Evolutionary conservation across 2,113 vertebrate genomes (phyloP), one percentile per base, ranked within the genome.

Genomic region (Chlorocebus sabaeus): DNA sequence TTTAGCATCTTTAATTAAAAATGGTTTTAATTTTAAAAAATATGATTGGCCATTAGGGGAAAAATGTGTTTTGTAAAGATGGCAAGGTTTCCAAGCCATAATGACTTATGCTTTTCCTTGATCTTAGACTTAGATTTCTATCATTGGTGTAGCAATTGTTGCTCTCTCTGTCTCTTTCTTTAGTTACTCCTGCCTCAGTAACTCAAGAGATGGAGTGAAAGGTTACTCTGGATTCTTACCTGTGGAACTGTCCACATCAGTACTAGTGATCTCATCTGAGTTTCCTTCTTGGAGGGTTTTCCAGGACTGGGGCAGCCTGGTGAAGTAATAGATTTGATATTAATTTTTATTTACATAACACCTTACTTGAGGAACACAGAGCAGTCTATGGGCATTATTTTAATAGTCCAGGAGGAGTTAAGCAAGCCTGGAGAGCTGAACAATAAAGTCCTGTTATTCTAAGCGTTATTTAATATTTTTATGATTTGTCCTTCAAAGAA

Each of bases 1-100:
- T 85, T 93, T 96, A 70, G 27, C 76, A 61, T 92, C 84, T 90
- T 96, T 95, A 96, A 93, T 97, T 89, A 90, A 97, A 92, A 85
- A 72, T 68, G 45, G 17, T 90, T 94, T 93, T 83, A 79, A 18
- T 82, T 86, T 95, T 92, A 43, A 57, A 89, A 80, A 23, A 40
- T 38, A 38, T 90, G 27, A 38, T 70, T 92, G 68, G 27, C 67
- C 59, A 68, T 79, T 93, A 5, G 68, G 90, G 78, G 18, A 25
- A 90, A 43, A 85, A 72, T 68, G 12, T 84, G 17, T 93, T 97
- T 94, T 93, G 79, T 89, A 84, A 86, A 83, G 43, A 73, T 75
- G 57, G 30, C 18, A 82, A 38, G 30, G 11, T 89, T 96, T 96
- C 70, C 27, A 87, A 86, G 50, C 22, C 25, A 6, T 88, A 90